Conservation (phyloP, 2,797 vertebrate genomes). For the Scarus forsteni region DNA sequence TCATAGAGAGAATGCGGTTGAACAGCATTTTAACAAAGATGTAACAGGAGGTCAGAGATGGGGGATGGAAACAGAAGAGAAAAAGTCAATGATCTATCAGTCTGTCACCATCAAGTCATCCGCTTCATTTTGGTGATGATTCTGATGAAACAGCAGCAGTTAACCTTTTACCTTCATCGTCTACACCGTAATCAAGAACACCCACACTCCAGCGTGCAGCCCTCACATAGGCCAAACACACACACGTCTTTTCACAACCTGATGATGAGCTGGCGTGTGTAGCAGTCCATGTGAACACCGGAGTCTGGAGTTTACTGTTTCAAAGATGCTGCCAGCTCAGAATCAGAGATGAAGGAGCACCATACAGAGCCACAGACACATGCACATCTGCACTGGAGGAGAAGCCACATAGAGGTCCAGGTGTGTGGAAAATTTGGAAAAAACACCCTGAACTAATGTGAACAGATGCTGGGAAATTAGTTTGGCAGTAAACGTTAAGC, state of each 20-base stretch:
- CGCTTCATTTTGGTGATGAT: slow-evolving; percentile 39
- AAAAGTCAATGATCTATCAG: slow-evolving; percentile 36
- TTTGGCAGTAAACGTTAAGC: slow-evolving; percentile 54
- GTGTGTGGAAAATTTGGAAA: slow-evolving; percentile 54
- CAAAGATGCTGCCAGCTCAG: slow-evolving; percentile 61
- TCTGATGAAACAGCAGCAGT: slow-evolving; percentile 42
- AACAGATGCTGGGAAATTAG: slow-evolving; percentile 42
- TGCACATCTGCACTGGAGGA: slow-evolving; percentile 10
- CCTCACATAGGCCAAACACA: slow-evolving; percentile 17
- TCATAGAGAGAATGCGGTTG: neutral
- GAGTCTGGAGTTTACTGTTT: slow-evolving; percentile 65
- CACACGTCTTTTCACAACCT: slow-evolving; percentile 10
- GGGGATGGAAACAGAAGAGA: slow-evolving; percentile 23
- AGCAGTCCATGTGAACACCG: slow-evolving; percentile 31
- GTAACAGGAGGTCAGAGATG: slow-evolving; percentile 12
- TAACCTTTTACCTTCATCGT: slow-evolving; percentile 60
- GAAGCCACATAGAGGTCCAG: slow-evolving; percentile 27
- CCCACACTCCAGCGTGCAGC: slow-evolving; percentile 33
- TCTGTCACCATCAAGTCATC: slow-evolving; percentile 53
- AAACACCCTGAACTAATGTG: slow-evolving; percentile 52
- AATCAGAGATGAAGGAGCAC: slow-evolving; percentile 47
- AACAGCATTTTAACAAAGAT: too few relatives aligned
- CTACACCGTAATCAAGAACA: slow-evolving; percentile 61
- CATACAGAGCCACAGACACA: slow-evolving; percentile 24
- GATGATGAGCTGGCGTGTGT: slow-evolving; percentile 51